phyloP scores from a whole-genome alignment of 2,888 invertebrate species.

The Tenodera sinensis region DNA sequence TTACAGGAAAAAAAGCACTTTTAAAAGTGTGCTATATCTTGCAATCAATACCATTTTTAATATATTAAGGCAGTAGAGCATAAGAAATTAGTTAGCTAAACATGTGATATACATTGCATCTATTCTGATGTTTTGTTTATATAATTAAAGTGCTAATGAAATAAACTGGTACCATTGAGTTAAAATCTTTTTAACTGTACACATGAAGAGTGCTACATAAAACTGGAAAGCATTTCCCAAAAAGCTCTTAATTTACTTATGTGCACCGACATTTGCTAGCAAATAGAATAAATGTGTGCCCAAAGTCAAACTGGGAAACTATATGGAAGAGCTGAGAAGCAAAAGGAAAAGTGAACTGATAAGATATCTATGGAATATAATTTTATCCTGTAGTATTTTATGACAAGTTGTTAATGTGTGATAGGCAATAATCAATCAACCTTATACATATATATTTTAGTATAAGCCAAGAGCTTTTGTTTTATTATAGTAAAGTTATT shows the following conservation, averaged over 20 bases:
- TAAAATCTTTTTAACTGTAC: neutral
- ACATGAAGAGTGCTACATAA: neutral
- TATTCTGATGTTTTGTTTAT: neutral
- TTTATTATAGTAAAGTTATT: neutral
- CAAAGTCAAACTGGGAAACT: neutral
- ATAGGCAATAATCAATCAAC: neutral
- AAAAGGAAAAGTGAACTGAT: neutral
- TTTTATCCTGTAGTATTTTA: neutral
- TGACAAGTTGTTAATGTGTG: neutral
- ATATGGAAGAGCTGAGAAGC: neutral
- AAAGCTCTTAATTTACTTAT: neutral
- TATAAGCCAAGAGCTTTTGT: neutral
- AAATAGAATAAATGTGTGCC: neutral
- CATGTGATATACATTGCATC: neutral
- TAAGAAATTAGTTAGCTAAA: neutral
- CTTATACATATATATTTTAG: neutral
- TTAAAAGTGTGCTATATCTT: neutral
- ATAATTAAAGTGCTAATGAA: neutral
- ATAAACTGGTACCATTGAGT: neutral
- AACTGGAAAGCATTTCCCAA: neutral
- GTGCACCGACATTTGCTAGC: slow-evolving; percentile 2
- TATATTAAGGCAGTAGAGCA: neutral
- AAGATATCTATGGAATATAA: neutral
- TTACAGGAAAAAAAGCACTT: neutral
- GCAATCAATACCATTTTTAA: neutral